phyloP scores from a whole-genome alignment of 2,888 invertebrate genomes.

The Arge pagana region DNA sequence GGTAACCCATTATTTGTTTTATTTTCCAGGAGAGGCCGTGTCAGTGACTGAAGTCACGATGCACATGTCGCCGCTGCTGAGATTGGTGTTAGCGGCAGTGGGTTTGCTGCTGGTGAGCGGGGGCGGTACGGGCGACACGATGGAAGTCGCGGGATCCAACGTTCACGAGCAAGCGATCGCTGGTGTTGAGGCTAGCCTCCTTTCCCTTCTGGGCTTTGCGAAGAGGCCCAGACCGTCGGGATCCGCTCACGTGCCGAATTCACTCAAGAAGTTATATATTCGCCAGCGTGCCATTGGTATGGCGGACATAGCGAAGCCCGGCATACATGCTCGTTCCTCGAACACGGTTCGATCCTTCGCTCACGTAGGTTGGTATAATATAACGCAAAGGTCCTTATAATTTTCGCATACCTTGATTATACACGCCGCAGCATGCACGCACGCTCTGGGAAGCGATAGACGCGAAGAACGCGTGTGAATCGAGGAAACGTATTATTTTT shows the following conservation, averaged over 20 bases:
- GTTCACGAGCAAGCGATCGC: conserved; percentile 55
- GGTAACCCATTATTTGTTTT: conserved; percentile 25
- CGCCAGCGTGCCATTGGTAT: conserved; percentile 70
- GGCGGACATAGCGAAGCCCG: conserved; percentile 69
- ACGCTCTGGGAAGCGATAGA: too few species aligned
- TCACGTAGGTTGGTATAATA: conserved; percentile 69
- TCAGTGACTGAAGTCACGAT: conserved; percentile 54
- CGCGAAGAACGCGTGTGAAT: too few species aligned
- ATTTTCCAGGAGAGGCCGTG: conserved; percentile 51
- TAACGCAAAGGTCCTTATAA: too few species aligned
- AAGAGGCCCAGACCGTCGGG: conserved; percentile 63
- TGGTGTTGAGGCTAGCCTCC: conserved; percentile 64
- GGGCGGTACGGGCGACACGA: conserved; percentile 50
- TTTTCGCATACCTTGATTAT: too few species aligned
- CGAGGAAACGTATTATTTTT: too few species aligned
- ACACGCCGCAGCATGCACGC: too few species aligned
- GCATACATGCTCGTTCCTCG: conserved; percentile 73
- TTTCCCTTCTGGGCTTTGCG: conserved; percentile 67
- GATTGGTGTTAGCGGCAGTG: conserved; percentile 55
- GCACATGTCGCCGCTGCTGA: conserved; percentile 56
- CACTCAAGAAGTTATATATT: conserved; percentile 79
- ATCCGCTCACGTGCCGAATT: conserved; percentile 71
- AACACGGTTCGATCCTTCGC: conserved; percentile 86
- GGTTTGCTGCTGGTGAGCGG: conserved; percentile 45
- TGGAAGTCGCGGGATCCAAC: conserved; percentile 36